Base-by-base conservation (phyloP, 2,888 invertebrate genomes). In the Callyntrura sp. region DNA sequence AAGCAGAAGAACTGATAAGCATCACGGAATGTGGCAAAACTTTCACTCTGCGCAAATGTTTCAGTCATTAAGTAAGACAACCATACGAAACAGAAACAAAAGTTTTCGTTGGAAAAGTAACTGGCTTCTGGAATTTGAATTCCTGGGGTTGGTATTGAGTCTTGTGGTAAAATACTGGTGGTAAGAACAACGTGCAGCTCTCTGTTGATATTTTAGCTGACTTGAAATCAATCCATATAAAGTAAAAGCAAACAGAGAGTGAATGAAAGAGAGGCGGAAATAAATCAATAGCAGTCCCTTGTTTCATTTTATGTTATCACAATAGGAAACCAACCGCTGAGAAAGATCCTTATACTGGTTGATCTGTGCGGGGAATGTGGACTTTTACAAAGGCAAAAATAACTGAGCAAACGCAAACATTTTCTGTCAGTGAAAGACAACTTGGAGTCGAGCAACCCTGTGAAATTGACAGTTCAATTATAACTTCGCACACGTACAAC, bases 401-500 rank as follows among this genome's bases (percentile, higher is more conserved):
- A 11, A 35, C 12, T 35, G 12, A 51, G 51, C n/a, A 17, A 11
- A 57, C 82, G 82, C 45, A 81, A 81, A 68, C 68, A 81, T 62
- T 79, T 43, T 17, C 83, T 82, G 78, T 51, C 65, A 88, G 78
- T 84, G 45, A 84, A 88, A 88, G 84, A 70, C 81, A 87, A 20
- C 78, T 79, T 79, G 65, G 87, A 87, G 87, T 70, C 70, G 60
- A 81, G 57, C 60, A 87, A 70, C 87, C 55, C 83, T 23, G 78
- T 89, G 89, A 84, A 85, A 89, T 68, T 89, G 89, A 89, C 89
- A 89, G 89, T 85, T 89, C 89, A 89, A 89, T 89, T 89, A 89
- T 89, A 89, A 85, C 79, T 84, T 85, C n/a, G 25, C 68, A n/a
- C 68, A 17, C 57, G 28, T 84, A 5, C 48, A 25, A 17, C 70